Evolutionary conservation across 2,113 vertebrate genomes (phyloP).

Genomic region (Megaceryle torquata): DNA sequence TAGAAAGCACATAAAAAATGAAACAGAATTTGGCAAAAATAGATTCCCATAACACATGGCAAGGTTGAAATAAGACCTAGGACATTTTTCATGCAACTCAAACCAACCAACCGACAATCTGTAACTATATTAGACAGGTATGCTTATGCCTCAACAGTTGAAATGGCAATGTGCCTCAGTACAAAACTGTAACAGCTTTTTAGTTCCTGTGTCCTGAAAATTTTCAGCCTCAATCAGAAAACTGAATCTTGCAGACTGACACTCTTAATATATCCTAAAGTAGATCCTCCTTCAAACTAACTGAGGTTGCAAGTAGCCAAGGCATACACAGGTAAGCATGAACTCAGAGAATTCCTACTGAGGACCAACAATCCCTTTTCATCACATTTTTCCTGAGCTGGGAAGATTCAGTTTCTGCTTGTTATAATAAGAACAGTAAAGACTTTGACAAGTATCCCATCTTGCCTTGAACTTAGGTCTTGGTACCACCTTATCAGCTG

Average conservation of each 20-base stretch:
- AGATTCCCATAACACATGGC: not conserved
- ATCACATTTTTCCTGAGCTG: not conserved
- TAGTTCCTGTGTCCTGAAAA: not conserved
- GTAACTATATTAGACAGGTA: not conserved
- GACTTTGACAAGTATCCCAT: not conserved
- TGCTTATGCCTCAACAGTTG: not conserved
- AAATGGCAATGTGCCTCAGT: not conserved
- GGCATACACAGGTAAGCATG: not conserved
- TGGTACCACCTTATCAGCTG: not conserved
- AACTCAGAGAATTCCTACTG: not conserved
- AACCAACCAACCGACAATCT: not conserved
- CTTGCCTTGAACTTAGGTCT: not conserved
- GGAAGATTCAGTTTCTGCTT: not conserved
- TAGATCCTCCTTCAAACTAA: not conserved
- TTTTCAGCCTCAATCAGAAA: not conserved
- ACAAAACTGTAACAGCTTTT: not conserved
- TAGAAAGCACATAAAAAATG: not conserved
- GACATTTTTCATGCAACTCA: not conserved
- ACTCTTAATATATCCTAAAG: not conserved
- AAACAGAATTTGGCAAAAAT: not conserved
- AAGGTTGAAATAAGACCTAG: not conserved
- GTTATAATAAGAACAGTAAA: not conserved
- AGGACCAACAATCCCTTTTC: not conserved
- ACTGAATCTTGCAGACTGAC: not conserved
- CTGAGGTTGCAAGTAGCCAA: not conserved